phyloP scores from a whole-genome alignment of 2,113 vertebrate genomes.

The Scomber scombrus region DNA sequence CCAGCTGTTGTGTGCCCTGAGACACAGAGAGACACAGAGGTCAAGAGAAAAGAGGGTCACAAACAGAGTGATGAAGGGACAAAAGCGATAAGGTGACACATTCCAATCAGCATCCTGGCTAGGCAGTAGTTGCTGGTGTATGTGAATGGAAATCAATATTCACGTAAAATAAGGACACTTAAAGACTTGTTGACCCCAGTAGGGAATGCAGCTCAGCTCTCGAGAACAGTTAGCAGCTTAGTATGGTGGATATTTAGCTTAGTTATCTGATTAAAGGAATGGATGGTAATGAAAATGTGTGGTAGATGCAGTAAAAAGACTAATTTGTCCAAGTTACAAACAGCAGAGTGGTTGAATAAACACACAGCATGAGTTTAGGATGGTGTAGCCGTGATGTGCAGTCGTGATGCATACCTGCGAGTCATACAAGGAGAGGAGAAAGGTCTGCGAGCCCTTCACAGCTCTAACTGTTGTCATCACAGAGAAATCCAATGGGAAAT shows the following conservation, averaged over 20 bases:
- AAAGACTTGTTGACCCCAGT: no score
- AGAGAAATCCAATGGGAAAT: slow-evolving; percentile 95
- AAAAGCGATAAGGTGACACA: neutral
- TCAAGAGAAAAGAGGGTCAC: neutral
- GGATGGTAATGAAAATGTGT: no score
- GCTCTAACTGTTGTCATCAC: slow-evolving; percentile 94
- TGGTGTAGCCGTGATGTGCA: neutral
- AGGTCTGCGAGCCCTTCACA: slow-evolving; percentile 92
- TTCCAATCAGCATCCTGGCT: no score
- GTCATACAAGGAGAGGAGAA: slow-evolving; percentile 96
- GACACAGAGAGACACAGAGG: neutral
- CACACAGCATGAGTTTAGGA: neutral
- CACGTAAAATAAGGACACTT: no score
- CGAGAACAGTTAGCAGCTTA: neutral
- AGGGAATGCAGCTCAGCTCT: no score
- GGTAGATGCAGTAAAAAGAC: no score
- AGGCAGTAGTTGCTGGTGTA: neutral
- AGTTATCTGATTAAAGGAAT: neutral
- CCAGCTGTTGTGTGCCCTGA: slow-evolving; percentile 96
- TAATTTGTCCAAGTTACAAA: no score
- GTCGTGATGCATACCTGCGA: slow-evolving; percentile 61
- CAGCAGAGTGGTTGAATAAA: neutral
- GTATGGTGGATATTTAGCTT: neutral
- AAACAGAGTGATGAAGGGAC: neutral
- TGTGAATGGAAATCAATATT: no score